Conservation (phyloP, 2,888 invertebrate species). For the Timema podura region DNA sequence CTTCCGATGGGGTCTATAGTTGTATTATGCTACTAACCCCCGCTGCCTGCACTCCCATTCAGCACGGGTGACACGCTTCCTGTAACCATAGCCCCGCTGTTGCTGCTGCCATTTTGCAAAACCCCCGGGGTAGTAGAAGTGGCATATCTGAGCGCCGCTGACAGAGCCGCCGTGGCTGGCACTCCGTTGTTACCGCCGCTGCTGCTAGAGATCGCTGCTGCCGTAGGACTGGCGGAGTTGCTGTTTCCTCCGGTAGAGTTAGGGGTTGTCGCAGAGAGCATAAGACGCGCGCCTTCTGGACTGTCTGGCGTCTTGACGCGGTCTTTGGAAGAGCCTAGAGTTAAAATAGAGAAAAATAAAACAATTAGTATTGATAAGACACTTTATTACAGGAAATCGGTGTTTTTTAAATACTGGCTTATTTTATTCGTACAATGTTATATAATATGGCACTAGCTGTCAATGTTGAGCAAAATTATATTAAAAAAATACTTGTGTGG, state of each 20-base stretch:
- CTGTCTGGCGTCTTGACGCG: slow-evolving; percentile 34
- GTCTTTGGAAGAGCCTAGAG: slow-evolving; percentile 25
- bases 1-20: no score
- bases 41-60: slow-evolving; percentile 24
- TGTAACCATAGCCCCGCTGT: neutral
- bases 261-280: slow-evolving; percentile 24
- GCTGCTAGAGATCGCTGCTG: slow-evolving; percentile 23
- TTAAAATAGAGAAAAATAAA: neutral
- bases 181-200: slow-evolving; percentile 8
- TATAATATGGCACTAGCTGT: no score
- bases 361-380: neutral
- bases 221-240: slow-evolving; percentile 27
- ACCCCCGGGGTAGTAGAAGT: slow-evolving; percentile 9
- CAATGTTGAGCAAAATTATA: no score
- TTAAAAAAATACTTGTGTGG: no score
- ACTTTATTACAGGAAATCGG: no score
- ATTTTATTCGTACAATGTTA: no score
- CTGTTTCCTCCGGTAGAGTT: slow-evolving; percentile 21
- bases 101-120: slow-evolving; percentile 18
- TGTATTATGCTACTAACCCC: no score
- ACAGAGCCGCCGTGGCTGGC: slow-evolving; percentile 19
- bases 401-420: no score
- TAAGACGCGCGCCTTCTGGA: slow-evolving; percentile 33
- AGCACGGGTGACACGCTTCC: slow-evolving; percentile 25
- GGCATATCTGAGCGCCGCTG: slow-evolving; percentile 15